Conservation (phyloP, 2,888 invertebrate genomes). For the Nomada flava region DNA sequence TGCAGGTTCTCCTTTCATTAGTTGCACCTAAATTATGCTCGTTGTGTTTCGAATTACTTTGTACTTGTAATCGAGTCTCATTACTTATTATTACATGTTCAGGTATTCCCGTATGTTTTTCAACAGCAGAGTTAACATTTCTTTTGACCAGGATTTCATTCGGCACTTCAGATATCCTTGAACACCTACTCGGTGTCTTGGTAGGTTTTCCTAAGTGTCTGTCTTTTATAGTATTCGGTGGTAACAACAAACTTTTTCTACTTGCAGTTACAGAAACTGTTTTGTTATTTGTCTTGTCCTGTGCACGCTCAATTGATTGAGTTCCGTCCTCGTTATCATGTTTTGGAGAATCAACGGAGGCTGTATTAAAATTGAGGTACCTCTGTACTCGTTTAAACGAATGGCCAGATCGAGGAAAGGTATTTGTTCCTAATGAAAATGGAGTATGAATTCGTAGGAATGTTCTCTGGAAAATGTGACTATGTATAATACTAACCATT, state of each 20-base stretch:
- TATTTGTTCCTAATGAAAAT: slow-evolving; percentile 14
- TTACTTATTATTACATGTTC: not conserved
- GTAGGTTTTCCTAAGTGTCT: slow-evolving; percentile 14
- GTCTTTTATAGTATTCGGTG: slow-evolving; percentile 35
- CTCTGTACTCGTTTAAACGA: slow-evolving; percentile 32
- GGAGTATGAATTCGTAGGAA: not conserved
- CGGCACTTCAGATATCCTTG: not conserved
- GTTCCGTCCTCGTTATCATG: slow-evolving; percentile 31
- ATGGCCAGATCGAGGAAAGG: not conserved
- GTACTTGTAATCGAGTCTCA: not conserved
- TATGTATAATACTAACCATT: slow-evolving; percentile 29
- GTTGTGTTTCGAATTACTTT: not conserved
- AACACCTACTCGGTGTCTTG: not conserved
- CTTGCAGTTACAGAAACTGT: not conserved
- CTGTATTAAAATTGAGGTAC: slow-evolving; percentile 44
- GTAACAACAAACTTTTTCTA: slow-evolving; percentile 22
- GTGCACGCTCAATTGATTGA: not conserved
- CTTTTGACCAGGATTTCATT: not conserved
- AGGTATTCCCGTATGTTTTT: no score
- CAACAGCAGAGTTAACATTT: not conserved
- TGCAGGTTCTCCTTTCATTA: not conserved
- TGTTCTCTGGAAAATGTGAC: not conserved
- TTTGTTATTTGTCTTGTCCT: not conserved
- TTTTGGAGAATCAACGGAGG: no score
- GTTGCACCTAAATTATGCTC: not conserved